Conservation (phyloP, 1,140 invertebrate genomes). For the Lasioglossum albipes region DNA sequence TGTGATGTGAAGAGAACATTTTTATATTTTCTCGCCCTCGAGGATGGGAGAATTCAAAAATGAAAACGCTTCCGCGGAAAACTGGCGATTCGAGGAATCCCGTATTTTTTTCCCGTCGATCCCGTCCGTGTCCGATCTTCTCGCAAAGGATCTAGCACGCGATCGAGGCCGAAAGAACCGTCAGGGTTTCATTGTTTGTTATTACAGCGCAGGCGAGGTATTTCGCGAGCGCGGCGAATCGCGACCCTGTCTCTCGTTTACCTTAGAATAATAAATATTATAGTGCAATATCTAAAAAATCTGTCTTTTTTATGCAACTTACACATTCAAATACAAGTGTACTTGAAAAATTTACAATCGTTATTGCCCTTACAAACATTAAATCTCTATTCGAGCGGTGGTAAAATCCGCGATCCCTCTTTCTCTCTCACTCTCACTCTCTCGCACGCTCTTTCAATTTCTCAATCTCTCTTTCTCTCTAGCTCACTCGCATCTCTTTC, state of each 20-base stretch:
- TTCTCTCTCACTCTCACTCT: too few relatives aligned
- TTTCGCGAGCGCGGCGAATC: conserved; percentile 57
- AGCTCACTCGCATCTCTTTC: too few relatives aligned
- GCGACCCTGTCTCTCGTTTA: conserved; percentile 64
- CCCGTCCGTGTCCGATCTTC: not conserved
- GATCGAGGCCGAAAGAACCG: not conserved
- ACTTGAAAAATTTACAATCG: conserved; percentile 76
- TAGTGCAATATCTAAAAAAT: conserved; percentile 79
- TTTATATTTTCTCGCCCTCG: not conserved
- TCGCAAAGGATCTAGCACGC: conserved; percentile 12
- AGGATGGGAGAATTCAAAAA: conserved; percentile 2
- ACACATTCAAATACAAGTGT: conserved; percentile 75
- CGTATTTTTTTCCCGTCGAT: conserved; percentile 2
- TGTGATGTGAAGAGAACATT: not conserved
- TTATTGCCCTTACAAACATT: conserved; percentile 78
- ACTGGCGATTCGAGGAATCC: conserved; percentile 18
- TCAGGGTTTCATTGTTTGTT: not conserved
- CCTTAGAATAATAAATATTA: conserved; percentile 77
- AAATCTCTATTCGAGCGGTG: conserved; percentile 71
- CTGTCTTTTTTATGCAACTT: conserved; percentile 77
- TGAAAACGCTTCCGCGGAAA: conserved; percentile 7
- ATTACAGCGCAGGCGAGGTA: not conserved
- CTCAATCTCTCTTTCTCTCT: too few relatives aligned
- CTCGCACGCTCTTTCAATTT: too few relatives aligned
- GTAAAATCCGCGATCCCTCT: conserved; percentile 65